Base-by-base conservation (phyloP, 2,797 vertebrate genomes). In the Lagodon rhomboides region DNA sequence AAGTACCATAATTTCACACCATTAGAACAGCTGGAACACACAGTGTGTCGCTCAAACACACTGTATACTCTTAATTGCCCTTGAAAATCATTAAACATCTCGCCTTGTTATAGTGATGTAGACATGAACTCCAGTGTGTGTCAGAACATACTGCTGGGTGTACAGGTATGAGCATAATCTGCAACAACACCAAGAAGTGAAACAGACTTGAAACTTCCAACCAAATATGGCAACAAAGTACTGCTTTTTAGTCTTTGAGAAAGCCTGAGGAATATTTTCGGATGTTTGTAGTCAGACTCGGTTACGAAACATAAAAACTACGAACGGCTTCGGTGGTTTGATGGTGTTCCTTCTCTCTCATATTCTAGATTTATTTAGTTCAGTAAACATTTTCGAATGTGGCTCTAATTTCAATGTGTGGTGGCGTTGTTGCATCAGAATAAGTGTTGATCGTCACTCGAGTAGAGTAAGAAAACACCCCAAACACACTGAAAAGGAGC, bases 381-480 rank as follows among this genome's bases (percentile, higher is more conserved):
- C 18, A 17, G 58, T 73, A 17, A 56, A 47, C n/a, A 20, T 18
- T 73, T 17, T 44, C 66, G 60, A 46, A 60, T 18, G 8, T 23
- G 27, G 27, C 43, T 18, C 8, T 68, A 38, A 62, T 58, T 64
- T 60, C 17, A 22, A 22, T 53, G 20, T 73, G 34, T 47, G 3
- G 17, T 38, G 10, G 11, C 34, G 30, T 58, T 27, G 43, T 34
- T 79, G 51, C 23, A 16, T 56, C 13, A 38, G 27, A 68, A 59
- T 68, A 46, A 47, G 12, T 72, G 20, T 20, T 25, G 13, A 46
- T 46, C 38, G 38, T 71, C 23, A 75, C 64, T n/a, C 22, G 25
- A 12, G 20, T 61, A 17, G 22, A 47, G 50, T 16, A 43, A 59
- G 23, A 65, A n/a, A 68, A 68, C 50, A 43, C 12, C 20, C 61